A percentile compares a stretch with the other conserved stretches of the same genome.
phyloP scores from a whole-genome alignment of 2,888 invertebrate species.

The Tachina lurida region DNA sequence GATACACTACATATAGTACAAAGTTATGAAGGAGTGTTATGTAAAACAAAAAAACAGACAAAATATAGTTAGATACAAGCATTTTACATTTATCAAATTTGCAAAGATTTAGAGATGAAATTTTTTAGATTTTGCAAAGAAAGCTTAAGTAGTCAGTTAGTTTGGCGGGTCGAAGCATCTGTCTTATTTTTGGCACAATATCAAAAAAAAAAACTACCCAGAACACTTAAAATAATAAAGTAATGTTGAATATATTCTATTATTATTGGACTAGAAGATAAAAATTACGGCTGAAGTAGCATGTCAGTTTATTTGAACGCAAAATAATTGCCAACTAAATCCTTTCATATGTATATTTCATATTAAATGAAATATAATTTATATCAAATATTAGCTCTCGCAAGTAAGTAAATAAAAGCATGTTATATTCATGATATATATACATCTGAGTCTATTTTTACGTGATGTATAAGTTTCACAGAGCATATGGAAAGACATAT shows the following conservation, averaged over 20 bases:
- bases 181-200: slow-evolving; percentile 32
- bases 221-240: slow-evolving; percentile 40
- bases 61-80: too few species aligned
- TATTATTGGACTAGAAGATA: slow-evolving; percentile 3
- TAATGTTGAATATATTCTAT: slow-evolving; percentile 42
- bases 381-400: slow-evolving; percentile 8
- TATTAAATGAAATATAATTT: slow-evolving; percentile 17
- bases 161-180: neutral
- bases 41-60: too few species aligned
- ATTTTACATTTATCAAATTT: neutral
- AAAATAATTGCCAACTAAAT: neutral
- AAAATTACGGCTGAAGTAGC: slow-evolving; percentile 35
- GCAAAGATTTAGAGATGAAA: neutral
- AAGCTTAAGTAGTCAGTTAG: neutral
- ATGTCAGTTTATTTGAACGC: slow-evolving; percentile 45
- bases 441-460: neutral
- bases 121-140: neutral
- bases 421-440: neutral
- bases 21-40: too few species aligned
- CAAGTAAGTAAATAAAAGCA: neutral
- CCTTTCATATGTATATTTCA: too few species aligned
- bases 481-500: neutral
- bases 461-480: neutral
- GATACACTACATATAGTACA: too few species aligned
- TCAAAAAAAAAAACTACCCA: slow-evolving; percentile 23